Evolutionary conservation across 2,888 invertebrate species (phyloP).

Genomic region (Xanthia icteritia): DNA sequence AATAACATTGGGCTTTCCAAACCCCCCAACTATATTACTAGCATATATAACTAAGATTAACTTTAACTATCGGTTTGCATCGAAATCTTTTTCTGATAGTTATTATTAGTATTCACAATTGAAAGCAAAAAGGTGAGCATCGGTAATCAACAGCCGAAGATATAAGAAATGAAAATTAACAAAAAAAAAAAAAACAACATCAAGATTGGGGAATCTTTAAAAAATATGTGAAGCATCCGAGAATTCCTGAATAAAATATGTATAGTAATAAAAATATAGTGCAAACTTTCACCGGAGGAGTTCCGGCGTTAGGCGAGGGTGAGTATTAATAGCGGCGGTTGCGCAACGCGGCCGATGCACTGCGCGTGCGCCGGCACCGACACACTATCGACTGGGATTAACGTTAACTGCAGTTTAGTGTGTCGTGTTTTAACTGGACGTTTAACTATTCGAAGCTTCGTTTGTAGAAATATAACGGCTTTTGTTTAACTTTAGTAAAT

Average conservation of each 20-base stretch:
- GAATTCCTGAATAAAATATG: slow-evolving; percentile 45
- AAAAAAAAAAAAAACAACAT: not conserved
- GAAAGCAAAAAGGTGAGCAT: not conserved
- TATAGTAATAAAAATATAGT: slow-evolving; percentile 60
- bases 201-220: not conserved
- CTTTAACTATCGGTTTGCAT: not conserved
- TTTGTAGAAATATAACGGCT: too few species aligned
- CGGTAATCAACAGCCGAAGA: not conserved
- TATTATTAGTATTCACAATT: not conserved
- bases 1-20: not conserved
- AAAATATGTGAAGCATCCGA: slow-evolving; percentile 12
- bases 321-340: slow-evolving; percentile 75
- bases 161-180: not conserved
- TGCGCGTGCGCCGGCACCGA: slow-evolving; percentile 54
- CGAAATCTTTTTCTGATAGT: not conserved
- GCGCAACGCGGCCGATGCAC: slow-evolving; percentile 80
- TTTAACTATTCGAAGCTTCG: not conserved
- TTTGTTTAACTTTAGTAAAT: not conserved
- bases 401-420: slow-evolving; percentile 49
- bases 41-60: not conserved
- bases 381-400: slow-evolving; percentile 48
- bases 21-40: not conserved
- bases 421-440: slow-evolving; percentile 19
- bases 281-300: slow-evolving; percentile 67
- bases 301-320: slow-evolving; percentile 71